Percentiles rank a stretch among this genome's conserved stretches.
Conservation (phyloP, 2,888 invertebrate species). For the Eilema sororculum region DNA sequence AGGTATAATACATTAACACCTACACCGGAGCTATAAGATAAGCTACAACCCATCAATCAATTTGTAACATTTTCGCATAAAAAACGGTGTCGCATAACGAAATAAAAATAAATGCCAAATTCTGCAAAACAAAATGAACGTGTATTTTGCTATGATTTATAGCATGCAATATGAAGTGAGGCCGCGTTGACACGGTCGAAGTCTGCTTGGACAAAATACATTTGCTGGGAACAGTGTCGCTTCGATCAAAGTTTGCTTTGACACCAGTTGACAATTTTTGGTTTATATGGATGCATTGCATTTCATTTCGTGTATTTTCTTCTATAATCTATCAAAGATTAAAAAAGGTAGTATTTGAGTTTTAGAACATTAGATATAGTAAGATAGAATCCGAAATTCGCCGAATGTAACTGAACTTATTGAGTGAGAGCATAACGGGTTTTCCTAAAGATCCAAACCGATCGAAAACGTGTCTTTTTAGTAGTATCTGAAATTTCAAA, state of each 20-base stretch:
- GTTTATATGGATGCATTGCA: background rate
- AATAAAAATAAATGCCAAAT: background rate
- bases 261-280: background rate
- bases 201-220: background rate
- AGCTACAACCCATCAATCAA: background rate
- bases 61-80: background rate
- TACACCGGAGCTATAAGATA: background rate
- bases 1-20: background rate
- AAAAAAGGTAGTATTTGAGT: too few species aligned
- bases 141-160: background rate
- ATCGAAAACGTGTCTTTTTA: too few species aligned
- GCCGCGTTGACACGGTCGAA: background rate
- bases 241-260: background rate
- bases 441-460: too few species aligned
- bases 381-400: too few species aligned
- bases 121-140: background rate
- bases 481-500: too few species aligned
- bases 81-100: too few species aligned
- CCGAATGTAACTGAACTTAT: too few species aligned
- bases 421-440: too few species aligned
- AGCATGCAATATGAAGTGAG: constrained; percentile 8
- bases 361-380: too few species aligned
- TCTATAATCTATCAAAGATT: too few species aligned
- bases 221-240: background rate
- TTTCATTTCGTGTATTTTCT: too few species aligned